Base-by-base conservation (phyloP, 1,140 invertebrate species). In the Eurytemora carolleeae region DNA sequence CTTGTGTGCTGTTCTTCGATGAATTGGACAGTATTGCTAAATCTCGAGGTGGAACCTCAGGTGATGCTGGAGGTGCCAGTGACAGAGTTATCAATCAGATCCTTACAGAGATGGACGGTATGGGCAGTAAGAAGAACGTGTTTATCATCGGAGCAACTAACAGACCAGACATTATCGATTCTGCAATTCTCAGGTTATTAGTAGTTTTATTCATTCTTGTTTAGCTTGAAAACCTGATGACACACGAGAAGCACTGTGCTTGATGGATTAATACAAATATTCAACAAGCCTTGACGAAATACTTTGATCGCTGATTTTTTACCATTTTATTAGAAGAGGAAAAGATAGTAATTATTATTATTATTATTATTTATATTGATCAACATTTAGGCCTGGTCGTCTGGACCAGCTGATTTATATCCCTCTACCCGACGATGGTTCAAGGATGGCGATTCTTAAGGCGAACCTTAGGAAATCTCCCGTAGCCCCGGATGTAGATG, bases 41-140 rank as follows among this genome's bases (percentile, higher is more conserved):
- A 74, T 87, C 95, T 22, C 83, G 96, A 75, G 95, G 96, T 67
- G 95, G 94, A 18, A 92, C 83, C 69, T 83, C 92, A 55, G 94
- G 94, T 53, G 95, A 98, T 76, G 95, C 92, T 64, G 95, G 94
- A 68, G 95, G 96, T 65, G 95, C 96, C 57, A 94, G 94, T 22
- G 96, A 99, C 76, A 80, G 96, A 67, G 96, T 99, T 19, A 99
- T 99, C 72, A 99, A 99, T 76, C 95, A 99, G 78, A 92, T 99
- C 69, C 78, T 99, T 54, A 99, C 95, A 19, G 96, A 99, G 77
- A 99, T 99, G 95, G 96, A 99, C 73, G 95, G 96, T 67, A 99
- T 99, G 95, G 89, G 91, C 21, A 87, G 92, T 20, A 99, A 99
- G 78, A 99, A 99, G 75, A 99, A 99, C 73, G 95, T 99, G 1